Conservation (phyloP, 2,797 vertebrate species). For the Diplodus sargus region DNA sequence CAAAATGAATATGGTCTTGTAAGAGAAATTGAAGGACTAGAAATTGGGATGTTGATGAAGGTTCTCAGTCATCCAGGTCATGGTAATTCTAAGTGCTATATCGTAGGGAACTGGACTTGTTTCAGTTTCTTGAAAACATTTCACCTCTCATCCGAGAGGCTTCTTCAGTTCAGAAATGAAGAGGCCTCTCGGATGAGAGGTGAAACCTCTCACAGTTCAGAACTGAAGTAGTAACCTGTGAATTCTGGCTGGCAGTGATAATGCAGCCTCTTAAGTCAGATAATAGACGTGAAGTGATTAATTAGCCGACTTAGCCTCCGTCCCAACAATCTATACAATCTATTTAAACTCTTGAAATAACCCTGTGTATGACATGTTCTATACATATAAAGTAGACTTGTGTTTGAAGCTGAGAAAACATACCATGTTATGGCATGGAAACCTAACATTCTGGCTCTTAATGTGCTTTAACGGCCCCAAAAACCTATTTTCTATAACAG, state of each 20-base stretch:
- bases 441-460: not conserved
- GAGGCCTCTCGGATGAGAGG: too few species aligned
- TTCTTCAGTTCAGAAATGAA: too few species aligned
- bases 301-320: slow-evolving; percentile 23
- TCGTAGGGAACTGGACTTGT: too few species aligned
- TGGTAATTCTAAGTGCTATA: too few species aligned
- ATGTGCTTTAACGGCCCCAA: not conserved
- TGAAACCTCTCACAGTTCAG: too few species aligned
- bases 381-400: not conserved
- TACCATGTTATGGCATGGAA: not conserved
- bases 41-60: not conserved
- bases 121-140: too few species aligned
- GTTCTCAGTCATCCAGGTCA: too few species aligned
- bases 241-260: slow-evolving; percentile 7
- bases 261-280: slow-evolving; percentile 31
- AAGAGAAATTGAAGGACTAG: not conserved
- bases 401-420: not conserved
- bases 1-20: not conserved
- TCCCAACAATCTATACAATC: slow-evolving; percentile 16
- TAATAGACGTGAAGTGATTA: slow-evolving; percentile 56
- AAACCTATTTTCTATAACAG: not conserved
- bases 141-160: too few species aligned
- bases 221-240: not conserved
- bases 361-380: not conserved
- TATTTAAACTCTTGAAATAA: slow-evolving; percentile 20